Percentiles rank a stretch among this genome's conserved stretches.
Evolutionary conservation across 1,140 invertebrate genomes (phyloP).

Genomic region (Ooceraea biroi): DNA sequence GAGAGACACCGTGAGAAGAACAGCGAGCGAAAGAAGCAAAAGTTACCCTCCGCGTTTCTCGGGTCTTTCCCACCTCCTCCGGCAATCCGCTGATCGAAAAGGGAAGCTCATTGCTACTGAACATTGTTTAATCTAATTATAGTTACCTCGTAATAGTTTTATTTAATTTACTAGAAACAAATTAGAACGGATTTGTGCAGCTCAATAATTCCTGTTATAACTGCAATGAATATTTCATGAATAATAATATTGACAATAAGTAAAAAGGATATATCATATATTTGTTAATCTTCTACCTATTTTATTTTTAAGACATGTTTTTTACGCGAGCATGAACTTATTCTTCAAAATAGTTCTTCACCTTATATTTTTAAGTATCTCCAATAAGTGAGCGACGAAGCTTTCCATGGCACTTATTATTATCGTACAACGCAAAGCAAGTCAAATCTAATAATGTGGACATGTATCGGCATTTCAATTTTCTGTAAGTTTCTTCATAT

Average conservation of each 20-base stretch:
- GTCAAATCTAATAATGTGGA: slow-evolving; percentile 16
- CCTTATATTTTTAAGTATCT: too few relatives aligned
- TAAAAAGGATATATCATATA: too few relatives aligned
- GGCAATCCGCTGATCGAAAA: background rate
- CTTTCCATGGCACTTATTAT: background rate
- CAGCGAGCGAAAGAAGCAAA: slow-evolving; percentile 27
- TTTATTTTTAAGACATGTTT: too few relatives aligned
- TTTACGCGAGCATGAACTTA: too few relatives aligned
- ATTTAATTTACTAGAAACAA: too few relatives aligned
- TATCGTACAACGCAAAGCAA: background rate
- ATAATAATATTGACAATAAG: too few relatives aligned
- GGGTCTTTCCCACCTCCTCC: background rate
- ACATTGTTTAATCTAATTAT: background rate
- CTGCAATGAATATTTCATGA: too few relatives aligned
- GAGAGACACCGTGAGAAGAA: slow-evolving; percentile 7
- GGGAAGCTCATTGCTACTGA: background rate
- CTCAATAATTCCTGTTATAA: too few relatives aligned
- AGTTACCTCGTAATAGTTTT: too few relatives aligned
- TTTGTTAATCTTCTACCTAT: too few relatives aligned
- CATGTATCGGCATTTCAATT: slow-evolving; percentile 18
- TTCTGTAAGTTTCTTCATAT: slow-evolving; percentile 22
- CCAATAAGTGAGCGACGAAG: background rate
- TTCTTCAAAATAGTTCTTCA: too few relatives aligned
- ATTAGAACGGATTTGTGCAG: too few relatives aligned
- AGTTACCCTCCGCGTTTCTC: background rate